Conservation (phyloP, 2,888 invertebrate genomes). For the Pterostichus madidus region DNA sequence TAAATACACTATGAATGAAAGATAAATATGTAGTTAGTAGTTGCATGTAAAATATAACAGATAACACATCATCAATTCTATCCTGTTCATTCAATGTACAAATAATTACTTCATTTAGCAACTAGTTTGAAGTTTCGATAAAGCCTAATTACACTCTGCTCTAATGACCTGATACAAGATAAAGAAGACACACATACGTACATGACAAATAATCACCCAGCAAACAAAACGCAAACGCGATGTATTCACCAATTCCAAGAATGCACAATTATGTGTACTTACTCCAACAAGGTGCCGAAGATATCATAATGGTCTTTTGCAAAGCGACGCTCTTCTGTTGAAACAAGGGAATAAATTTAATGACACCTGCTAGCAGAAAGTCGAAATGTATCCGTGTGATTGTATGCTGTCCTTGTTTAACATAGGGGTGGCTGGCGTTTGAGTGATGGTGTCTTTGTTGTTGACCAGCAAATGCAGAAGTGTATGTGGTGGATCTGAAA, state of each 20-base stretch:
- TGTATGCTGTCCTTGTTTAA: no score
- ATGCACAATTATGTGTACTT: constrained; percentile 5
- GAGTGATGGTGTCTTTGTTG: not conserved
- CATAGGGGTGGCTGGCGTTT: not conserved
- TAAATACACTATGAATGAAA: no score
- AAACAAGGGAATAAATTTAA: constrained; percentile 8
- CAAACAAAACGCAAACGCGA: constrained; percentile 6
- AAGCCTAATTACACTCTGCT: constrained; percentile 9
- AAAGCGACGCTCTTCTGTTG: not conserved
- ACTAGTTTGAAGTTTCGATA: no score
- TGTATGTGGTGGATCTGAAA: not conserved
- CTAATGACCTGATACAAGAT: constrained; percentile 20
- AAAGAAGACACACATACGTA: constrained; percentile 4
- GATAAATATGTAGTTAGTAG: no score
- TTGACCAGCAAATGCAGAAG: constrained; percentile 7
- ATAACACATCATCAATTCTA: no score
- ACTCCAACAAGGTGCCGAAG: not conserved
- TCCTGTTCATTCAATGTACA: no score
- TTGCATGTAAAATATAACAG: no score
- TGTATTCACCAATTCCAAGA: constrained; percentile 18
- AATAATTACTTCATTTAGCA: no score
- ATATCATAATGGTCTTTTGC: no score
- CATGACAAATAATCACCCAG: not conserved
- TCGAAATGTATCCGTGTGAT: not conserved
- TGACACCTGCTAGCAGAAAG: constrained; percentile 7